phyloP scores from a whole-genome alignment of 2,888 invertebrate species.

The Drosophila putrida region DNA sequence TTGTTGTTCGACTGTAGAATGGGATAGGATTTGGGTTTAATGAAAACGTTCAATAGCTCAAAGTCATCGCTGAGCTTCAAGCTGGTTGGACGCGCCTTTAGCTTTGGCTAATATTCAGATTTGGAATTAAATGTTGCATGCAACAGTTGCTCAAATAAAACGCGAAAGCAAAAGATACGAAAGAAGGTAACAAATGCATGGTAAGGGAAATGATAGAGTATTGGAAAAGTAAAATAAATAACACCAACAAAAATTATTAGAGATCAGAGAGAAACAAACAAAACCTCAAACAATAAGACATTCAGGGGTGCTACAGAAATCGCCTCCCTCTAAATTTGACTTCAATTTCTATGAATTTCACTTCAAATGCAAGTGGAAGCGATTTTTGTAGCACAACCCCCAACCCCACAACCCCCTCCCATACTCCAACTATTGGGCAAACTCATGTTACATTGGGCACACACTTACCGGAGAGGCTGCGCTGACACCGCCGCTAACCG shows the following conservation, averaged over 20 bases:
- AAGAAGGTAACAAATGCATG: constrained; percentile 56
- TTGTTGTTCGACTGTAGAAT: constrained; percentile 54
- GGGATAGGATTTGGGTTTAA: constrained; percentile 52
- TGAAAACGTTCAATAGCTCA: constrained; percentile 60
- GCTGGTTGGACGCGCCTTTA: constrained; percentile 69
- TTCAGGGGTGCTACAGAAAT: too few relatives aligned
- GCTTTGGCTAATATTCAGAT: constrained; percentile 42
- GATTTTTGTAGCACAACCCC: too few relatives aligned
- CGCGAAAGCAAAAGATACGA: constrained; percentile 17
- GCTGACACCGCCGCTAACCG: constrained; percentile 79
- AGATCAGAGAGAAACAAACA: constrained; percentile 28
- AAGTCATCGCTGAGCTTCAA: constrained; percentile 64
- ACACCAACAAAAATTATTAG: constrained; percentile 47
- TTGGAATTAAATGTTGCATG: constrained; percentile 56
- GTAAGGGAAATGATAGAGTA: constrained; percentile 43
- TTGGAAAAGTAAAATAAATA: constrained; percentile 39
- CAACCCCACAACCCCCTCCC: too few relatives aligned
- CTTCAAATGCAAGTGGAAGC: too few relatives aligned
- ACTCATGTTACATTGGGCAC: not conserved
- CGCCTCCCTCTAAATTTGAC: too few relatives aligned
- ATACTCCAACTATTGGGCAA: too few relatives aligned
- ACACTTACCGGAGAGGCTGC: constrained; percentile 83
- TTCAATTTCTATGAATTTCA: too few relatives aligned
- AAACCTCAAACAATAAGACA: constrained; percentile 34
- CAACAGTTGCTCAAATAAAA: constrained; percentile 60